These are phyloP conservation scores for Psophia crepitans DNA, from an alignment of 2,113 vertebrate genomes.

Conservation along the genomic window DNA sequence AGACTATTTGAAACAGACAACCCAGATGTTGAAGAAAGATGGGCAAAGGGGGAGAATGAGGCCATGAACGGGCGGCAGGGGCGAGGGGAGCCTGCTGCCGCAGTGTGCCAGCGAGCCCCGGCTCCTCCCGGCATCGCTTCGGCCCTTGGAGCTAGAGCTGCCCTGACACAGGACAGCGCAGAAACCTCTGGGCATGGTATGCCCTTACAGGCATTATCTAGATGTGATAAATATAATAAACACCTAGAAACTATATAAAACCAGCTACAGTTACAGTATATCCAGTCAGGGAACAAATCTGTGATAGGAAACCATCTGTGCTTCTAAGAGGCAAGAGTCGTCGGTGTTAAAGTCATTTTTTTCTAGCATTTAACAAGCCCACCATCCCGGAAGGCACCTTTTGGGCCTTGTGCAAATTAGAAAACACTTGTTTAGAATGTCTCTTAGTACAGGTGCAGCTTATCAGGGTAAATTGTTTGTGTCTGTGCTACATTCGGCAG, in stretches of 20 bases:
- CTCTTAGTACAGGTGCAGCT: neutral
- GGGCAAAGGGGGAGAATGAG: neutral
- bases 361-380: neutral
- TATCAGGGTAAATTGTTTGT: neutral
- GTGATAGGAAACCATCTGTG: rapidly evolving
- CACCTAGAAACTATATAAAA: neutral
- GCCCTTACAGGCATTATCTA: neutral
- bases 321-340: neutral
- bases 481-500: neutral
- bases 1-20: neutral
- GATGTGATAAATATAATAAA: neutral
- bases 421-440: neutral
- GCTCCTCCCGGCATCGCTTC: neutral
- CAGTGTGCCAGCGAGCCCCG: rapidly evolving
- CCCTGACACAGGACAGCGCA: rapidly evolving
- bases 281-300: neutral
- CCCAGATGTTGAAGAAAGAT: neutral
- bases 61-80: rapidly evolving
- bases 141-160: neutral
- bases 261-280: neutral
- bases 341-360: neutral
- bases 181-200: neutral
- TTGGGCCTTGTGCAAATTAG: neutral
- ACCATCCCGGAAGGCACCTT: neutral
- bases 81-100: neutral